Conservation (phyloP, 2,797 vertebrate species). For the Anguilla pacifica region DNA sequence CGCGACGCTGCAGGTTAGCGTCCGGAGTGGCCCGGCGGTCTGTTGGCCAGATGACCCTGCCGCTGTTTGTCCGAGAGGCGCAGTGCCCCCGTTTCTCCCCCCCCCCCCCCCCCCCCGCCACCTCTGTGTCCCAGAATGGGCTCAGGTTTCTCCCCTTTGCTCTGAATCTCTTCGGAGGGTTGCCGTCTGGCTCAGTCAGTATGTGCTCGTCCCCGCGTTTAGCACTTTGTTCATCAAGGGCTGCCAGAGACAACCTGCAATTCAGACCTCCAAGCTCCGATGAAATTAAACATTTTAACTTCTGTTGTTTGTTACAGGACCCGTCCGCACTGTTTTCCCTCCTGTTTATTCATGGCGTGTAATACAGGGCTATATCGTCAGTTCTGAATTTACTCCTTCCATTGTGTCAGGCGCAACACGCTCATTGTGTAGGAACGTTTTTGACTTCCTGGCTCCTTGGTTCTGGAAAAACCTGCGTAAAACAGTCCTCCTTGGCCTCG, state of each 20-base stretch:
- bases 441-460: neutral
- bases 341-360: neutral
- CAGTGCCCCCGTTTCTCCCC: neutral
- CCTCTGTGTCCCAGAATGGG: neutral
- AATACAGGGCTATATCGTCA: too few species aligned
- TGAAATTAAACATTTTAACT: neutral
- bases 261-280: neutral
- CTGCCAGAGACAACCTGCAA: neutral
- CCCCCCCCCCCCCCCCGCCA: too few species aligned
- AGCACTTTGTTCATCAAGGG: neutral
- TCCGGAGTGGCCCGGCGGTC: neutral
- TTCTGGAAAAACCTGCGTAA: neutral
- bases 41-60: neutral
- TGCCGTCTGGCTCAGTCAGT: neutral
- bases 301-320: neutral
- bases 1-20: neutral
- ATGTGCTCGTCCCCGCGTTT: neutral
- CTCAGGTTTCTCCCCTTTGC: neutral
- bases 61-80: neutral
- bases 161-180: neutral
- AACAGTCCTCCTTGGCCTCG: too few species aligned
- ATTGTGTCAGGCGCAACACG: too few species aligned
- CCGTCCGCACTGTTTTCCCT: neutral
- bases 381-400: too few species aligned
- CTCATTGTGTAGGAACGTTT: neutral